Evolutionary conservation across 2,888 invertebrate species (phyloP).

Genomic region (Clunio marinus): DNA sequence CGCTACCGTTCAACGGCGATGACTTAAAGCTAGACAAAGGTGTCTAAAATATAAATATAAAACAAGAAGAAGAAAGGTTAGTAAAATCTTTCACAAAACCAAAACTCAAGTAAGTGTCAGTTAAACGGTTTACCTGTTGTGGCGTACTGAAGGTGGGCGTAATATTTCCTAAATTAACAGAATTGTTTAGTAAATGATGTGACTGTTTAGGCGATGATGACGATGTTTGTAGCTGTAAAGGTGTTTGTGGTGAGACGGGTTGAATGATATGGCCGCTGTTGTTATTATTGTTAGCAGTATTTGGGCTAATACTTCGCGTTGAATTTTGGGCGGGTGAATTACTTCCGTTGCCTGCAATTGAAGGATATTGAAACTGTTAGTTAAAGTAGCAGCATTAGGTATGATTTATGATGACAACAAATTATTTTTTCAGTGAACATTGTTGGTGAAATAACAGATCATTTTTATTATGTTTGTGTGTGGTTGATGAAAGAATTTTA

Average conservation of each 20-base stretch:
- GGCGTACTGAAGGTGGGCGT: constrained; percentile 46
- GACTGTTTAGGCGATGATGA: constrained; percentile 15
- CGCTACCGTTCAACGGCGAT: constrained; percentile 51
- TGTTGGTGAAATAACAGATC: too few species aligned
- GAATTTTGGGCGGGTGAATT: constrained; percentile 53
- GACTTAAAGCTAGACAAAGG: constrained; percentile 52
- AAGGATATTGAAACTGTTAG: too few species aligned
- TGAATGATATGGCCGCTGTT: constrained; percentile 22
- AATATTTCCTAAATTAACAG: constrained; percentile 50
- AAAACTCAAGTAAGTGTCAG: neutral
- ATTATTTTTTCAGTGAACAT: too few species aligned
- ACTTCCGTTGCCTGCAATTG: constrained; percentile 50
- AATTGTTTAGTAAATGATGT: constrained; percentile 45
- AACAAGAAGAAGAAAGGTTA: neutral
- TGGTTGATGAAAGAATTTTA: too few species aligned
- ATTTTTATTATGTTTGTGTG: too few species aligned
- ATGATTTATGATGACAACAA: too few species aligned
- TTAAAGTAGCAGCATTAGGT: too few species aligned
- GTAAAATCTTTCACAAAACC: neutral
- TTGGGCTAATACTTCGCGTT: constrained; percentile 52
- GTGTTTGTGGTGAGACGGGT: constrained; percentile 5
- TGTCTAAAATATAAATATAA: constrained; percentile 45
- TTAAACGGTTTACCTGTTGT: constrained; percentile 22
- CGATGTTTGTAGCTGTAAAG: neutral
- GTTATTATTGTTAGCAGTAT: constrained; percentile 40